These are phyloP conservation scores for Canis aureus DNA, from an alignment of 2,113 vertebrate species.

Conservation along the genomic window DNA sequence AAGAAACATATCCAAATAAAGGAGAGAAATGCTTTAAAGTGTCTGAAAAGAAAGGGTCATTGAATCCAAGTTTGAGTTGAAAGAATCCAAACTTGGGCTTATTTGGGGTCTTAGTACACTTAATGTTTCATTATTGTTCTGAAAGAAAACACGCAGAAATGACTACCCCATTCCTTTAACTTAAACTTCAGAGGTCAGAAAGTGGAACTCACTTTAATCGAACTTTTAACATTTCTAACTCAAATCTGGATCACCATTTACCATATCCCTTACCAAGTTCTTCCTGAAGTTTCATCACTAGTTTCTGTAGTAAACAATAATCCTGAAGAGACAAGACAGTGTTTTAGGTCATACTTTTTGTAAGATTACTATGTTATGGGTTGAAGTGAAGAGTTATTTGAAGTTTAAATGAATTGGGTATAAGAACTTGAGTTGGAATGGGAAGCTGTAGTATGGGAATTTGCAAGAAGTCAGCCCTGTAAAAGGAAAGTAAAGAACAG, in stretches of 20 bases:
- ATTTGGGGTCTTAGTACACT: neutral
- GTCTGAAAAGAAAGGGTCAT: neutral
- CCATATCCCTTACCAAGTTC: neutral
- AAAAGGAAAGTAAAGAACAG: neutral
- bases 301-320: conserved; percentile 19
- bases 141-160: conserved; percentile 26
- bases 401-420: conserved; percentile 15
- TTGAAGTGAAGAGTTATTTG: conserved; percentile 36
- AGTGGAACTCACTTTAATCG: conserved; percentile 18
- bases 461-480: neutral
- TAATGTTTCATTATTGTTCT: conserved; percentile 18
- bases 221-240: conserved; percentile 5
- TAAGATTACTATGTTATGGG: neutral
- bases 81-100: neutral
- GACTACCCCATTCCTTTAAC: neutral
- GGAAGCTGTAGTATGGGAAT: neutral
- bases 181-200: conserved; percentile 27
- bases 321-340: neutral
- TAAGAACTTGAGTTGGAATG: neutral
- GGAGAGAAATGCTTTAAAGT: neutral
- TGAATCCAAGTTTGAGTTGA: neutral
- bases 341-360: neutral
- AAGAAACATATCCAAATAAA: conserved; percentile 17
- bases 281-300: neutral
- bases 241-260: neutral